These are phyloP conservation scores for Triplophysa dalaica DNA, from an alignment of 2,113 vertebrate genomes.

Conservation along the genomic window DNA sequence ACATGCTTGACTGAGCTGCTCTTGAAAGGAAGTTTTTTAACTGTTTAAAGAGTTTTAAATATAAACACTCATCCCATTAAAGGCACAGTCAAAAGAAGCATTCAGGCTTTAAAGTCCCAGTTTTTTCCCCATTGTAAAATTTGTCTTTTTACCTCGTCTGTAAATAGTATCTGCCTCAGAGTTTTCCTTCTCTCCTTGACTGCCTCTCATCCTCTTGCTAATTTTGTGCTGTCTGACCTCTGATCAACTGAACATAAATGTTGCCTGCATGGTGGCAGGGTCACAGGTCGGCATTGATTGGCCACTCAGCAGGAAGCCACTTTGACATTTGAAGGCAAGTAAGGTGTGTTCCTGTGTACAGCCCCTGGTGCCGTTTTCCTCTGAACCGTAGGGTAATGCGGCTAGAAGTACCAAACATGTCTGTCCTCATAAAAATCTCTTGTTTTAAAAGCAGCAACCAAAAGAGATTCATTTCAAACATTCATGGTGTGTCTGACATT, in stretches of 20 bases:
- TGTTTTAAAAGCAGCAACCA: background rate
- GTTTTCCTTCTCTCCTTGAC: conserved; percentile 8
- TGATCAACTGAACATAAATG: background rate
- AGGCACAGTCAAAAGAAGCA: background rate
- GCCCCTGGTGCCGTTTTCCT: background rate
- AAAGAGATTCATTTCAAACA: background rate
- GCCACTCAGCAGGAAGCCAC: conserved; percentile 26
- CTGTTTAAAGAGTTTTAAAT: background rate
- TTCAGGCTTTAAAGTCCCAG: background rate
- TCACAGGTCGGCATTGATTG: conserved; percentile 32
- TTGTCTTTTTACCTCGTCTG: background rate
- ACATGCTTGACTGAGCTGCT: too few species aligned
- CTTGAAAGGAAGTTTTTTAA: too few species aligned
- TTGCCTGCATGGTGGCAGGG: conserved; percentile 3
- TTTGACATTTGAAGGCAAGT: conserved; percentile 36
- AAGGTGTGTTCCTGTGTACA: background rate
- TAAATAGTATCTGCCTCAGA: background rate
- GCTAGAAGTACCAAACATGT: conserved; percentile 14
- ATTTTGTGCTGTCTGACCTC: background rate
- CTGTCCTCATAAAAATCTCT: conserved; percentile 26
- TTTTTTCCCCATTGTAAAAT: background rate
- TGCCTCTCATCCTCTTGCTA: background rate
- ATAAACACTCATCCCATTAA: too few species aligned
- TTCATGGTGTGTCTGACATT: background rate
- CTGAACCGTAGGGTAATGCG: conserved; percentile 12